phyloP scores from a whole-genome alignment of 30 jellyfish, hydroid and myxozoan genomes.

The Hydractinia symbiolongicarpus region DNA sequence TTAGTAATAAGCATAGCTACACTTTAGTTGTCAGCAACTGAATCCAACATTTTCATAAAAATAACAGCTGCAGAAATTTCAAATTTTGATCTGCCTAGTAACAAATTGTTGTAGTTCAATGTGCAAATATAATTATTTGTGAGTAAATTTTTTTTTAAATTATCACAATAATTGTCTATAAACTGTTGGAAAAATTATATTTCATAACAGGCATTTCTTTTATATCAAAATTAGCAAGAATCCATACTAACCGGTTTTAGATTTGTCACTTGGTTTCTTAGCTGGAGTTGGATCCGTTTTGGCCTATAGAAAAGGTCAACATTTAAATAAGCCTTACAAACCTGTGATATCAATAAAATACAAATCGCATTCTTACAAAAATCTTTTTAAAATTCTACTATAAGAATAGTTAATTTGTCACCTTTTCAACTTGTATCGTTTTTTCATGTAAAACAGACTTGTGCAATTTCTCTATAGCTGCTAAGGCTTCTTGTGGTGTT shows the following conservation, averaged over 20 bases:
- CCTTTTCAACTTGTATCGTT: conserved; percentile 86
- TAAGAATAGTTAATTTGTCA: conserved; percentile 6
- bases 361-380: background rate
- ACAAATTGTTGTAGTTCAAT: no score
- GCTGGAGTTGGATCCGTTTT: conserved; percentile 95
- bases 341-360: background rate
- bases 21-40: no score
- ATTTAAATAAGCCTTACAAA: background rate
- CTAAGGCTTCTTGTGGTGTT: conserved; percentile 60
- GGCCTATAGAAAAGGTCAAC: conserved; percentile 52
- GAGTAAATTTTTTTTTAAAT: no score
- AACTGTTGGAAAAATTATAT: no score
- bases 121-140: no score
- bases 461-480: conserved; percentile 75
- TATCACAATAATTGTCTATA: no score
- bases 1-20: no score
- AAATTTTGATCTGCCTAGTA: no score
- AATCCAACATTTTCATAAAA: no score
- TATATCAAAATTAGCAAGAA: background rate
- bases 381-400: background rate
- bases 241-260: conserved; percentile 42
- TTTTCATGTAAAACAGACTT: conserved; percentile 70
- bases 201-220: no score
- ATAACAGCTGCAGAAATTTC: no score
- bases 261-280: conserved; percentile 29